phyloP scores from a whole-genome alignment of 2,888 invertebrate species.

The Caenorhabditis plicata region DNA sequence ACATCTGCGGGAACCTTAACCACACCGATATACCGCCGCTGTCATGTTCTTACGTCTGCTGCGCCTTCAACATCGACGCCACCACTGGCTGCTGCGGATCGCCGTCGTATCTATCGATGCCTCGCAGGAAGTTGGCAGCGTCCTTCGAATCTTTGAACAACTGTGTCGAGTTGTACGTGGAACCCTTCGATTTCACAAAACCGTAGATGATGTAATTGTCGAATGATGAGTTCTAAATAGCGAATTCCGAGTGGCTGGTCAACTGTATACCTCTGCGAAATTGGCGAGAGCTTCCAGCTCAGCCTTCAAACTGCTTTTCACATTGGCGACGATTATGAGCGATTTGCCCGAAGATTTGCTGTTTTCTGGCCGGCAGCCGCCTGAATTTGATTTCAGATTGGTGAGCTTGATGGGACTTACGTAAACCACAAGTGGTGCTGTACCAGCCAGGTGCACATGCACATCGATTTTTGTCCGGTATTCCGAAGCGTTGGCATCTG shows the following conservation, averaged over 20 bases:
- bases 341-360: conserved; percentile 16
- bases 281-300: conserved; percentile 13
- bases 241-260: conserved; percentile 16
- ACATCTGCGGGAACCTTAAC: conserved; percentile 7
- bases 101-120: conserved; percentile 1
- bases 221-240: too few relatives aligned
- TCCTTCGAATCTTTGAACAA: conserved; percentile 2
- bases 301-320: conserved; percentile 15
- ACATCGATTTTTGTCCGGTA: conserved; percentile 29
- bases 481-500: conserved; percentile 27
- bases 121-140: not conserved
- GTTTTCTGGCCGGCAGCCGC: conserved; percentile 32
- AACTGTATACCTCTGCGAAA: conserved; percentile 21
- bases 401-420: not conserved
- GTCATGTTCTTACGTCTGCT: too few relatives aligned
- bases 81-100: conserved; percentile 8
- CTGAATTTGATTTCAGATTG: not conserved
- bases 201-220: conserved; percentile 14
- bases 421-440: conserved; percentile 25
- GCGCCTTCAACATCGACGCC: conserved; percentile 4
- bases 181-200: conserved; percentile 5
- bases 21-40: too few relatives aligned
- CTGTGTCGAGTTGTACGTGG: not conserved
- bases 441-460: conserved; percentile 38
- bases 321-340: conserved; percentile 26